Evolutionary conservation across 2,113 vertebrate genomes (phyloP).

Genomic region (Romanogobio albipinnatus): DNA sequence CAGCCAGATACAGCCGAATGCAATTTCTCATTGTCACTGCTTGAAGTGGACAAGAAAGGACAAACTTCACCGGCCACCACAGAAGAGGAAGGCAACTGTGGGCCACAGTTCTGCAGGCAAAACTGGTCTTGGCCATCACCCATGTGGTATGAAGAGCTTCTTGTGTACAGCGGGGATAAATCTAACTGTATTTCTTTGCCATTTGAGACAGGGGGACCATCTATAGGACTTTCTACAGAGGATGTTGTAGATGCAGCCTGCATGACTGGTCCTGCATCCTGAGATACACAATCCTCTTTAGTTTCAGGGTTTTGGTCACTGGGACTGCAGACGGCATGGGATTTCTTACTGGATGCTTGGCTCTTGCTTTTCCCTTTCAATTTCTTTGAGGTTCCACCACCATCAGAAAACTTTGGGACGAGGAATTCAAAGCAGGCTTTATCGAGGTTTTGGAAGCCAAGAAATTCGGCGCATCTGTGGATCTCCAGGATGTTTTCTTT

Average conservation of each 20-base stretch:
- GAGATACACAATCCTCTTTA: slow-evolving; percentile 47
- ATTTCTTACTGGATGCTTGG: slow-evolving; percentile 66
- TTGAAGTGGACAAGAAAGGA: slow-evolving; percentile 72
- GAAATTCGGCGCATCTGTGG: slow-evolving; percentile 83
- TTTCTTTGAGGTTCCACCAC: slow-evolving; percentile 68
- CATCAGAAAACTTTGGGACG: slow-evolving; percentile 84
- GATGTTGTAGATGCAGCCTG: background rate
- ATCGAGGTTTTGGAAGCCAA: slow-evolving; percentile 90
- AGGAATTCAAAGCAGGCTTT: slow-evolving; percentile 95
- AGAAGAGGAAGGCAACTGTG: slow-evolving; percentile 73
- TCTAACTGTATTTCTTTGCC: slow-evolving; percentile 65
- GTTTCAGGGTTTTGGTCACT: slow-evolving; percentile 67
- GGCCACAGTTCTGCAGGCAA: slow-evolving; percentile 75
- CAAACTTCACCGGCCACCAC: slow-evolving; percentile 64
- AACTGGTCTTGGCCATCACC: slow-evolving; percentile 80
- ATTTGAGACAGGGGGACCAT: slow-evolving; percentile 62
- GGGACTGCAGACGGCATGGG: slow-evolving; percentile 31
- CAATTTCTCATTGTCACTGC: slow-evolving; percentile 57
- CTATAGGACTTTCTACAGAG: background rate
- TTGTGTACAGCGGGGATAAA: slow-evolving; percentile 78
- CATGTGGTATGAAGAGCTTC: slow-evolving; percentile 80
- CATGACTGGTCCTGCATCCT: slow-evolving; percentile 58
- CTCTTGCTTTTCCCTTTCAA: slow-evolving; percentile 68
- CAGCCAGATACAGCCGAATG: slow-evolving; percentile 63
- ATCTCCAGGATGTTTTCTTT: slow-evolving; percentile 93